Evolutionary conservation across 2,888 invertebrate species (phyloP).

Genomic region (Xestia c-nigrum): DNA sequence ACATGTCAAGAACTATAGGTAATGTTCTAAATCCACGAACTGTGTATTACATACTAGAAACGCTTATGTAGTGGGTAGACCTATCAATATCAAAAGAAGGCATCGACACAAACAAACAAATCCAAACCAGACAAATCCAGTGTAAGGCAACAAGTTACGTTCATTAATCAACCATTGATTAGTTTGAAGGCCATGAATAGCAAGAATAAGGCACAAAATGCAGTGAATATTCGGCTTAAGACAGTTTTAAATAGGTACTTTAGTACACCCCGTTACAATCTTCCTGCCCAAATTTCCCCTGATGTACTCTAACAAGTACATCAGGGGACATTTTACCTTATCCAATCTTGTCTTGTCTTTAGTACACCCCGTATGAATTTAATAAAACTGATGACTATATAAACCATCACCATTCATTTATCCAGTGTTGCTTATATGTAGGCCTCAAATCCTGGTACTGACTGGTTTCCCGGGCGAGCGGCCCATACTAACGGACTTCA

Average conservation of each 20-base stretch:
- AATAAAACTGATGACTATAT: too few relatives aligned
- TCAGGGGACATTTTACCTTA: too few relatives aligned
- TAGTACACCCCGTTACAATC: too few relatives aligned
- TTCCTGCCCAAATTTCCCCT: too few relatives aligned
- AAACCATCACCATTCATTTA: not conserved
- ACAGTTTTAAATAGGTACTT: not conserved
- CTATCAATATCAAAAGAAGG: too few relatives aligned
- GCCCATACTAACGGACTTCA: slow-evolving; percentile 97
- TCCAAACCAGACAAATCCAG: too few relatives aligned
- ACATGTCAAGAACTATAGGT: slow-evolving; percentile 98
- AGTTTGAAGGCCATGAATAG: not conserved
- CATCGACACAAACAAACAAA: too few relatives aligned
- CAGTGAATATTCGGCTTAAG: not conserved
- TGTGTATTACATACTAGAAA: not conserved
- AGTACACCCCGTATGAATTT: too few relatives aligned
- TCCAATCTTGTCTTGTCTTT: too few relatives aligned
- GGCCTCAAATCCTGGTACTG: slow-evolving; percentile 95
- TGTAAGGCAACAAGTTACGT: not conserved
- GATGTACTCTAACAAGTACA: too few relatives aligned
- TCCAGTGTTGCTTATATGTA: slow-evolving; percentile 57
- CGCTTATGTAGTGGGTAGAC: not conserved
- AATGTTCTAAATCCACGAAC: not conserved
- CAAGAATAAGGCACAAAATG: not conserved
- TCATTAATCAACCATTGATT: not conserved
- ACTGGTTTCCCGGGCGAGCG: slow-evolving; percentile 97